Percentiles rank a stretch among this genome's conserved stretches.
phyloP scores from a whole-genome alignment of 2,888 invertebrate genomes.

The Sminthurides aquaticus region DNA sequence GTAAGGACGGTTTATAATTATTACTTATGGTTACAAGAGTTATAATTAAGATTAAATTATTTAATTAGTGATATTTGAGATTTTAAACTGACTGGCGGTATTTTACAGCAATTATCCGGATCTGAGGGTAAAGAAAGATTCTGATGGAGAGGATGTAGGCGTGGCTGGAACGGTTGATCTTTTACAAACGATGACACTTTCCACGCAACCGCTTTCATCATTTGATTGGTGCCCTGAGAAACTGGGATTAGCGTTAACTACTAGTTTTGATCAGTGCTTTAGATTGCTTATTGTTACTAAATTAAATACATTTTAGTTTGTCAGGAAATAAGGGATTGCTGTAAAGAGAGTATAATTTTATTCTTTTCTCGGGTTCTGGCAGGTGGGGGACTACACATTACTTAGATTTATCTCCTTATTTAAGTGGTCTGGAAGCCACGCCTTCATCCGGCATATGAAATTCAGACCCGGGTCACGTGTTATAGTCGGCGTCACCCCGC shows the following conservation, averaged over 20 bases:
- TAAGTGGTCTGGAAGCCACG: too few species aligned
- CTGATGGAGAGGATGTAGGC: slow-evolving; percentile 65
- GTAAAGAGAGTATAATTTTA: too few species aligned
- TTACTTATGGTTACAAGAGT: neutral
- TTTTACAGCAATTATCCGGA: slow-evolving; percentile 66
- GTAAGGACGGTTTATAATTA: slow-evolving; percentile 51
- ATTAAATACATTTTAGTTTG: slow-evolving; percentile 48
- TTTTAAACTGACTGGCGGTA: too few species aligned
- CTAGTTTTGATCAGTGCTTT: slow-evolving; percentile 84
- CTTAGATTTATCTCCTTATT: too few species aligned
- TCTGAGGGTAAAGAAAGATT: slow-evolving; percentile 61
- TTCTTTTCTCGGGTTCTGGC: too few species aligned
- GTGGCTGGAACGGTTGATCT: slow-evolving; percentile 67
- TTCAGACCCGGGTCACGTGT: too few species aligned
- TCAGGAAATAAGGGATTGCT: too few species aligned
- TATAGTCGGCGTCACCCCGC: too few species aligned
- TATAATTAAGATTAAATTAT: neutral
- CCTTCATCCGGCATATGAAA: too few species aligned
- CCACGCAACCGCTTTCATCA: slow-evolving; percentile 79
- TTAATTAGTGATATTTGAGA: too few species aligned
- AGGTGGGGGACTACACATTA: too few species aligned
- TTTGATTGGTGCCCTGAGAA: slow-evolving; percentile 91
- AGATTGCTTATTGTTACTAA: slow-evolving; percentile 81
- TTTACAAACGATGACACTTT: slow-evolving; percentile 71
- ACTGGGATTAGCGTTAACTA: slow-evolving; percentile 75